These are phyloP conservation scores for Myanophis thanlyinensis DNA, from an alignment of 2,113 vertebrate genomes.

Conservation along the genomic window DNA sequence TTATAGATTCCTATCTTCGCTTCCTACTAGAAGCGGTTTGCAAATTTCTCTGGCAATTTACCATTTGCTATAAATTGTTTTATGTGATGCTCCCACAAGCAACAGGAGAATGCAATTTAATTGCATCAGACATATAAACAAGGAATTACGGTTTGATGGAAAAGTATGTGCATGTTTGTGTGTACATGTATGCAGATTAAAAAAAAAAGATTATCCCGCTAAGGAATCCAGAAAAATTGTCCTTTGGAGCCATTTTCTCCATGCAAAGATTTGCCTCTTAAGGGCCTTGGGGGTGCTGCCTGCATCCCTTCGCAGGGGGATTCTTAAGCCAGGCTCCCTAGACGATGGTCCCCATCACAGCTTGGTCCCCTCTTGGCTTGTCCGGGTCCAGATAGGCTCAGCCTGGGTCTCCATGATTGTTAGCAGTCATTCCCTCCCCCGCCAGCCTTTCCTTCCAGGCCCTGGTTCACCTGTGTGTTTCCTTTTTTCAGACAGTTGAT, in stretches of 20 bases:
- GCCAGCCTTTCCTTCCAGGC: accelerated
- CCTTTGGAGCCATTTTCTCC: neutral
- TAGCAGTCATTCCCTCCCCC: neutral
- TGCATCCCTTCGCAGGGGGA: neutral
- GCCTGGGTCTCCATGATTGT: neutral
- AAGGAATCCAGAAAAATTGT: accelerated
- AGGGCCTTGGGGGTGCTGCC: accelerated
- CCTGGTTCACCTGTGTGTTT: neutral
- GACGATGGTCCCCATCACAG: neutral
- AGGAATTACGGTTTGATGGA: neutral
- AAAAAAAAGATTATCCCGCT: neutral
- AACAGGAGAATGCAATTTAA: neutral
- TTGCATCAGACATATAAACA: neutral
- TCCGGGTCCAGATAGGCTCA: neutral
- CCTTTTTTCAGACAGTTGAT: conserved; percentile 85
- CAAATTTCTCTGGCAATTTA: accelerated
- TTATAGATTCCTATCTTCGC: accelerated
- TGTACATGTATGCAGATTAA: neutral
- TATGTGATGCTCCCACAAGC: neutral
- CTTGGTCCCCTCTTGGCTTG: neutral
- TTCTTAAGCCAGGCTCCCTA: neutral
- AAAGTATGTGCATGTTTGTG: neutral
- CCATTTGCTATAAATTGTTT: accelerated
- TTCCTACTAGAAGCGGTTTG: neutral
- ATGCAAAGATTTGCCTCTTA: neutral